Percentiles rank a stretch among this genome's conserved stretches.
Conservation (phyloP, 2,113 vertebrate genomes). For the Scatophagus argus region DNA sequence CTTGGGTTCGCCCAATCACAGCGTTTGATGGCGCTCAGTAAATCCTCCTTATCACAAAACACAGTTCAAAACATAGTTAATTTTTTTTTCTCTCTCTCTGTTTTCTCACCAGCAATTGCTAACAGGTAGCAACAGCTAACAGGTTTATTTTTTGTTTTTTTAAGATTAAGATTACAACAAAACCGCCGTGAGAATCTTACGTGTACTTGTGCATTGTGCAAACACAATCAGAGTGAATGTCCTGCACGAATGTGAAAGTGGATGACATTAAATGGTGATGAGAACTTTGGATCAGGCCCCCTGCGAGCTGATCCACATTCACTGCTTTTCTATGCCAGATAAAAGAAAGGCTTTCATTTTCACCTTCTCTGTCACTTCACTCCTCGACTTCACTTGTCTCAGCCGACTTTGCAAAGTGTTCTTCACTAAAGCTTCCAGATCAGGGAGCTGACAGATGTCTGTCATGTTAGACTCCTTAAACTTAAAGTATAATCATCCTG, state of each 20-base stretch:
- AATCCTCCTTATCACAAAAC: no score
- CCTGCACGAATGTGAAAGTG: neutral
- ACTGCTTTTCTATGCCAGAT: neutral
- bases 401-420: neutral
- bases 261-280: neutral
- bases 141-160: neutral
- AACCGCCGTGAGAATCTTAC: neutral
- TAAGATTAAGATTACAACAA: no score
- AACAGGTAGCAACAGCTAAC: no score
- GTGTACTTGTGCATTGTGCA: neutral
- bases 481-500: neutral
- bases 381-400: no score
- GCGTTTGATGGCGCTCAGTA: no score
- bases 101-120: neutral
- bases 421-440: neutral
- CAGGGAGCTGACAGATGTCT: neutral
- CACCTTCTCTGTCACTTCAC: neutral
- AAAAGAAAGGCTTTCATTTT: neutral
- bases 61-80: no score
- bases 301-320: no score
- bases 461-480: neutral
- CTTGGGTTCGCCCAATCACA: no score
- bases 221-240: neutral
- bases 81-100: no score
- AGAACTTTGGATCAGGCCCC: neutral